Evolutionary conservation across 2,797 vertebrate genomes (phyloP), one percentile per base, ranked within the genome.

Genomic region (Enteromius afrohamiltoni): DNA sequence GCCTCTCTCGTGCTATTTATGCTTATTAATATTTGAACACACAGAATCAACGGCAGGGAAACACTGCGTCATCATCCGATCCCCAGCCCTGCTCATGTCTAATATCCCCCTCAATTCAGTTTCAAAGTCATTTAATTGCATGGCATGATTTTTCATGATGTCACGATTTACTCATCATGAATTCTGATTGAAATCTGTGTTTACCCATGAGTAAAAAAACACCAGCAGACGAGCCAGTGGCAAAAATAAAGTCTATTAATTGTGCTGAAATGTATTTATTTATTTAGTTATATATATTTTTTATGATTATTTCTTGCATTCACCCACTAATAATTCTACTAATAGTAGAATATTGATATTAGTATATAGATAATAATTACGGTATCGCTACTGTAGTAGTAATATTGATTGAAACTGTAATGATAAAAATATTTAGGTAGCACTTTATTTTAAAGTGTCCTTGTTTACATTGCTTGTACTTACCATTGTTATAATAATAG

Each of bases 1-100:
- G 60, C 34, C 58, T 31, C 62, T 77, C 83, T 31, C 0, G 0
- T 0, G 8, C 79, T 79, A 53, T 87, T 83, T 79, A 76, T 82
- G 68, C 49, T 23, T 45, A 75, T 87, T 84, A 84, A 86, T 86
- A 84, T 84, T 86, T 86, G 58, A 86, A 68, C 37, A 60, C 53
- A 84, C 49, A 49, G 23, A 60, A 53, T 65, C 42, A 65, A 75
- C 60, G 17, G 67, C 47, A 26, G 67, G 58, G 53, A 79, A 74
- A 71, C 55, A 42, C 31, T 23, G 45, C 6, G 6, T 51, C 45
- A 70, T 64, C 29, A 77, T 34, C 55, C 60, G 16, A 47, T 85
- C 49, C 19, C 68, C 40, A 60, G 53, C 45, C 31, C 53, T 34
- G 53, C 19, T 34, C 29, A 29, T 47, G 11, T 49, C 64, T 58